Conservation (phyloP, 1,140 invertebrate genomes). For the Ylistrum balloti region DNA sequence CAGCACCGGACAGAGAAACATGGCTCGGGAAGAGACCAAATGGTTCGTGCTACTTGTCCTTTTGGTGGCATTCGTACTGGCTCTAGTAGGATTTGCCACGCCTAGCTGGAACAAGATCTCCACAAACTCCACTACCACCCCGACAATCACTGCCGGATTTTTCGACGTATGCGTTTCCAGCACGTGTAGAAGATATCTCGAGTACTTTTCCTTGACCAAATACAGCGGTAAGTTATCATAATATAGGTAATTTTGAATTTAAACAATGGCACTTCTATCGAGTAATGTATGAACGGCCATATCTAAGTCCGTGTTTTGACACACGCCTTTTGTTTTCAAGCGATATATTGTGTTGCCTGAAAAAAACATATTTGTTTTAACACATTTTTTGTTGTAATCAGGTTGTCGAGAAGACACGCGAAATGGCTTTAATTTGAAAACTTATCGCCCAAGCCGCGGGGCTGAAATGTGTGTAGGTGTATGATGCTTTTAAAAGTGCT, state of each 20-base stretch:
- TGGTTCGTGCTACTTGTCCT: neutral
- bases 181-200: slow-evolving; percentile 10
- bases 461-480: neutral
- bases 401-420: no score
- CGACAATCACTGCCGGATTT: neutral
- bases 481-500: neutral
- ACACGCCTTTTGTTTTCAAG: no score
- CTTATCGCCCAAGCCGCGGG: neutral
- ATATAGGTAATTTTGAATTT: no score
- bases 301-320: no score
- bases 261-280: no score
- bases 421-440: neutral
- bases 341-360: no score
- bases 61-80: neutral
- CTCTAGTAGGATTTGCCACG: neutral
- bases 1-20: neutral
- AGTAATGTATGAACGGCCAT: no score
- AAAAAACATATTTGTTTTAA: no score
- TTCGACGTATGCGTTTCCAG: neutral
- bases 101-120: neutral
- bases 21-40: slow-evolving; percentile 22
- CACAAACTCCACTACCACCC: neutral
- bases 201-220: neutral
- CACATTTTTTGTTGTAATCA: no score
- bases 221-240: neutral